A percentile compares a stretch with the other conserved stretches of the same genome.
phyloP scores from a whole-genome alignment of 1,140 invertebrate species.

The Pseudomyrmex dendroicus region DNA sequence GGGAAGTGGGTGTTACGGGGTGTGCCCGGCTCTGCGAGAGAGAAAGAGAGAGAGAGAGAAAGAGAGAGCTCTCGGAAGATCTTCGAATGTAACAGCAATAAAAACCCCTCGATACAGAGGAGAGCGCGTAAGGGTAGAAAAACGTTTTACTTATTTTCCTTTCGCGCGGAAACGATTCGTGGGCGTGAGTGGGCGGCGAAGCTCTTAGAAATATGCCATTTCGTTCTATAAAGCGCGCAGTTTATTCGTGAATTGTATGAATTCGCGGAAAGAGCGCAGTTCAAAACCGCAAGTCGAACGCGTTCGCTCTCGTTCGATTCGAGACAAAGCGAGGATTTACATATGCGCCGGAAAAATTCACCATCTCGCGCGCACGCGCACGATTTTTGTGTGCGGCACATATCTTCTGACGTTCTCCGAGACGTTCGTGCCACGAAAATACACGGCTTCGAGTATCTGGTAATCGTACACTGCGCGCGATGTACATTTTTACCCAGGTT shows the following conservation, averaged over 20 bases:
- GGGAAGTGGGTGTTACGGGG: conserved; percentile 77
- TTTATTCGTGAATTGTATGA: conserved; percentile 26
- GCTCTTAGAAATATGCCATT: conserved; percentile 25
- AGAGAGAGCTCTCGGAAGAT: conserved; percentile 39
- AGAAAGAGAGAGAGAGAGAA: too few relatives aligned
- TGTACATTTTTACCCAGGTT: conserved; percentile 22
- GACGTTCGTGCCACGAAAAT: conserved; percentile 23
- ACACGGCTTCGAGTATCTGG: conserved; percentile 44
- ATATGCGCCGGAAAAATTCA: conserved; percentile 10
- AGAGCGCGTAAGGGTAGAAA: conserved; percentile 60
- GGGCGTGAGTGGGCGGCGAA: conserved; percentile 60
- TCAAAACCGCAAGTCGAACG: conserved; percentile 13
- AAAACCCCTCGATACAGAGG: conserved; percentile 55
- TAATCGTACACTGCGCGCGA: conserved; percentile 58
- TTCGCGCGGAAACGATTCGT: conserved; percentile 33
- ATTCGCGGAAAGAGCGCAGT: conserved; percentile 39
- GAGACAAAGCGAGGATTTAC: conserved; percentile 34
- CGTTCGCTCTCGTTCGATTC: background rate
- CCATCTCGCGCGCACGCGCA: background rate
- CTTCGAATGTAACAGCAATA: conserved; percentile 64
- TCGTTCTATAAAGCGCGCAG: conserved; percentile 11
- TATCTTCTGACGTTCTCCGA: background rate
- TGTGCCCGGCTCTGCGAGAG: conserved; percentile 65
- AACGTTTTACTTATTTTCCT: conserved; percentile 52
- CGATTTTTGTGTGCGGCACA: background rate